These are phyloP conservation scores for Notarius quadriscutis DNA, from an alignment of 2,113 vertebrate species.

Conservation along the genomic window DNA sequence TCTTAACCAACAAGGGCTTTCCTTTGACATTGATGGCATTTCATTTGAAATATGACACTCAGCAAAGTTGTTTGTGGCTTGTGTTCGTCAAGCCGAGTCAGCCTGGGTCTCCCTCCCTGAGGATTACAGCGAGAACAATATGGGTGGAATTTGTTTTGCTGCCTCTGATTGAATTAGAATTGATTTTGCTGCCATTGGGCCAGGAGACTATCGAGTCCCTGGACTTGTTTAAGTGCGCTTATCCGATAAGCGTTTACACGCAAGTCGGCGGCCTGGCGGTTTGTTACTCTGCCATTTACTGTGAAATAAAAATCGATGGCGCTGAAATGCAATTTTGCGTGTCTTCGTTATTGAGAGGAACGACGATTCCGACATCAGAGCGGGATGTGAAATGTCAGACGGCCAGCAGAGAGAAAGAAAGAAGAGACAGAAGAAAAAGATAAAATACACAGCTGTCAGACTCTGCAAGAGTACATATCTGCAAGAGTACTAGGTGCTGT, in stretches of 20 bases:
- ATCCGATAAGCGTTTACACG: slow-evolving; percentile 73
- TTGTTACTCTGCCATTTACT: slow-evolving; percentile 80
- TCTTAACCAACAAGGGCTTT: slow-evolving; percentile 17
- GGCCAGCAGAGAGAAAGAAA: slow-evolving; percentile 24
- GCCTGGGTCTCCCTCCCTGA: slow-evolving; percentile 37
- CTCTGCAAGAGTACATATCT: not conserved
- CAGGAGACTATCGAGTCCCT: slow-evolving; percentile 76
- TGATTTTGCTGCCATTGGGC: slow-evolving; percentile 81
- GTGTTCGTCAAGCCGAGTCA: slow-evolving; percentile 10
- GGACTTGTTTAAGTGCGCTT: slow-evolving; percentile 81
- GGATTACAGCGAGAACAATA: slow-evolving; percentile 65
- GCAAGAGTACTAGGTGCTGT: not conserved
- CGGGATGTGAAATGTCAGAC: slow-evolving; percentile 67
- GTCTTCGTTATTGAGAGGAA: slow-evolving; percentile 65
- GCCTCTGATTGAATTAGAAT: slow-evolving; percentile 88
- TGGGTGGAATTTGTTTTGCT: slow-evolving; percentile 82
- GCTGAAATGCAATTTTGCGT: slow-evolving; percentile 67
- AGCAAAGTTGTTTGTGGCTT: slow-evolving; percentile 42
- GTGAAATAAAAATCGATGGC: slow-evolving; percentile 80
- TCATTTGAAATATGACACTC: slow-evolving; percentile 46
- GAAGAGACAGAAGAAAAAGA: slow-evolving; percentile 5
- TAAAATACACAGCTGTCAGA: not conserved
- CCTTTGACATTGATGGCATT: slow-evolving; percentile 31
- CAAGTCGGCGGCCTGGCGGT: slow-evolving; percentile 64
- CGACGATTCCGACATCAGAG: slow-evolving; percentile 62